phyloP scores from a whole-genome alignment of 35 echinoderm and acorn worm genomes.

The Patiria miniata region DNA sequence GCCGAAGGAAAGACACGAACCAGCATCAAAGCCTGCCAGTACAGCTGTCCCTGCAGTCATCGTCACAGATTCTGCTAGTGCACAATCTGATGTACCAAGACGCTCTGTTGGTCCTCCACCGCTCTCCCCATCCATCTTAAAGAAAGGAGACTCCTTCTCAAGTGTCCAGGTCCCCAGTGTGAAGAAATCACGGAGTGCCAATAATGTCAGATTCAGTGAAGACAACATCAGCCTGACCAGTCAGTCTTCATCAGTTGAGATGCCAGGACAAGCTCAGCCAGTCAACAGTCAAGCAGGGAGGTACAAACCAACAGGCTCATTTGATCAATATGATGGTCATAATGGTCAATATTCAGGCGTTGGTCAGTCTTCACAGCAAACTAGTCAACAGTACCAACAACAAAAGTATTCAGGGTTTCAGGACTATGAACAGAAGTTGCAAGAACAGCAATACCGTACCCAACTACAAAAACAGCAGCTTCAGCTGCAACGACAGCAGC shows the following conservation, averaged over 20 bases:
- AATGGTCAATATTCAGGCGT: no score
- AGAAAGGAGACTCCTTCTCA: not conserved
- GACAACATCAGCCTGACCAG: not conserved
- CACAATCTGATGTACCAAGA: not conserved
- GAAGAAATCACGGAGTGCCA: constrained; percentile 3
- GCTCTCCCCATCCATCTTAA: not conserved
- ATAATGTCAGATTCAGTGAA: not conserved
- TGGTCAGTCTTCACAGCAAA: no score
- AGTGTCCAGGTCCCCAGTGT: not conserved
- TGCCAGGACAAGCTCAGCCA: not conserved
- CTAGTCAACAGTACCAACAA: no score
- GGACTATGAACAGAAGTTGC: no score
- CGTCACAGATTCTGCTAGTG: not conserved
- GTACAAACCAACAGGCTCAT: not conserved
- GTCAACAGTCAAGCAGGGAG: not conserved
- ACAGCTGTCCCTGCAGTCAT: not conserved
- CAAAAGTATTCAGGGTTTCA: no score
- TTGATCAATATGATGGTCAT: not conserved
- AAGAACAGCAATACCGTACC: not conserved
- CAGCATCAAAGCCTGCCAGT: not conserved
- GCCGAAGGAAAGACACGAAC: not conserved
- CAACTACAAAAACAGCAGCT: not conserved
- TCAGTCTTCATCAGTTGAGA: not conserved
- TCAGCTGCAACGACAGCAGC: not conserved
- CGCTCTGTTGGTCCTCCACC: not conserved